phyloP scores from a whole-genome alignment of 2,888 invertebrate species.

The Melieria crassipennis region DNA sequence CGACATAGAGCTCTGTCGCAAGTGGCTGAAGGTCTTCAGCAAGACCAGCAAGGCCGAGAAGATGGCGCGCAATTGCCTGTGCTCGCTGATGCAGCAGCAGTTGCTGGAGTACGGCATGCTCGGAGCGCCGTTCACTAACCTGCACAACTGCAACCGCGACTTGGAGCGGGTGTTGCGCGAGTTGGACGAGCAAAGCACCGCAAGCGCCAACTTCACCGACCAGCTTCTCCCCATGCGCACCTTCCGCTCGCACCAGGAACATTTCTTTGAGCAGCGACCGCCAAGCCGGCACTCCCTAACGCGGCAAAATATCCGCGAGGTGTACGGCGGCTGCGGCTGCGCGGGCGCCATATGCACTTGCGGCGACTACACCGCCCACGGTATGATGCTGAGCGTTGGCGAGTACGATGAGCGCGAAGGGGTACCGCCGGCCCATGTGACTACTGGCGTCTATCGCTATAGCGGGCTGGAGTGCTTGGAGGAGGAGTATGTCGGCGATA shows the following conservation, averaged over 20 bases:
- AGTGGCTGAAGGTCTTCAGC: conserved; percentile 58
- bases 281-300: neutral
- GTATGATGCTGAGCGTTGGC: neutral
- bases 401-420: neutral
- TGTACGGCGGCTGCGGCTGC: neutral
- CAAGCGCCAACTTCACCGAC: conserved; percentile 18
- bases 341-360: neutral
- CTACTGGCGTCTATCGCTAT: neutral
- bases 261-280: neutral
- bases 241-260: conserved; percentile 17
- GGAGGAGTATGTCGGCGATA: conserved; percentile 2
- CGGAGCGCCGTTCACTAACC: conserved; percentile 51
- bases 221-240: conserved; percentile 21
- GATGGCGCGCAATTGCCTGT: conserved; percentile 55
- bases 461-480: neutral
- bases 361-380: neutral
- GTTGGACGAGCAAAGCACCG: conserved; percentile 38
- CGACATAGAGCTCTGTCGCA: conserved; percentile 49
- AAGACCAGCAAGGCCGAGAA: conserved; percentile 49
- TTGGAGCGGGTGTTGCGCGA: conserved; percentile 45
- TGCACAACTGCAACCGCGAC: conserved; percentile 43
- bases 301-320: neutral
- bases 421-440: neutral
- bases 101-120: conserved; percentile 42
- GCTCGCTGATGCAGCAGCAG: conserved; percentile 56